phyloP scores from a whole-genome alignment of 2,888 invertebrate genomes.

The Phanerotoma sp. region DNA sequence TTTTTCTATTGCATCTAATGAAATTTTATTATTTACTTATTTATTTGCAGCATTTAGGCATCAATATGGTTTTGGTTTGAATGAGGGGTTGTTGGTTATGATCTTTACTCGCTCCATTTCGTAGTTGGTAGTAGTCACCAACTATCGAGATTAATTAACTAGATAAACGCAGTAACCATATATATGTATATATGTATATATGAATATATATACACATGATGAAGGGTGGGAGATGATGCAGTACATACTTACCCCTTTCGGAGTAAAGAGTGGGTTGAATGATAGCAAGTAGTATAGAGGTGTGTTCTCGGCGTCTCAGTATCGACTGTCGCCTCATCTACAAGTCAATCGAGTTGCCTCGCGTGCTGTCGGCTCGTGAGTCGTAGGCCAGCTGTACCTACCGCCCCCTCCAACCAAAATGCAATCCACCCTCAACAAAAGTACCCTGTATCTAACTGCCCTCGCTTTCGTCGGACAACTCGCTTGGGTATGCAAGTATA shows the following conservation, averaged over 20 bases:
- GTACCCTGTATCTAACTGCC: constrained; percentile 7
- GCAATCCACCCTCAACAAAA: constrained; percentile 10
- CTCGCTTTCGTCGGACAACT: constrained; percentile 10
- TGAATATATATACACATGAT: too few species aligned
- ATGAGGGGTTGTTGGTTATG: neutral
- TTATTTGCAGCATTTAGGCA: too few species aligned
- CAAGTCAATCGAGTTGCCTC: constrained; percentile 56
- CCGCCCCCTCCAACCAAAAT: constrained; percentile 17
- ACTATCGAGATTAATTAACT: constrained; percentile 55
- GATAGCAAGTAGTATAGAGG: constrained; percentile 9
- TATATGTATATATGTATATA: too few species aligned
- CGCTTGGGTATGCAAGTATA: constrained; percentile 52
- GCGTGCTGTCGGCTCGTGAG: constrained; percentile 54
- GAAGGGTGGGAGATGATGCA: constrained; percentile 14
- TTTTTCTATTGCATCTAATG: too few species aligned
- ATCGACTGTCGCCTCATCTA: constrained; percentile 58
- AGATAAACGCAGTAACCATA: constrained; percentile 43
- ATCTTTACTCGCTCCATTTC: constrained; percentile 15
- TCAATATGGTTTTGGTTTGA: too few species aligned
- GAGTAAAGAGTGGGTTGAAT: constrained; percentile 16
- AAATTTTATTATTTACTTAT: too few species aligned
- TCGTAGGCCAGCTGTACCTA: constrained; percentile 31
- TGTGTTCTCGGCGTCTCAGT: constrained; percentile 33
- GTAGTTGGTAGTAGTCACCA: constrained; percentile 38
- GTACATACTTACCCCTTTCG: neutral